phyloP scores from a whole-genome alignment of 1,140 invertebrate species.

The Drosophila tani region DNA sequence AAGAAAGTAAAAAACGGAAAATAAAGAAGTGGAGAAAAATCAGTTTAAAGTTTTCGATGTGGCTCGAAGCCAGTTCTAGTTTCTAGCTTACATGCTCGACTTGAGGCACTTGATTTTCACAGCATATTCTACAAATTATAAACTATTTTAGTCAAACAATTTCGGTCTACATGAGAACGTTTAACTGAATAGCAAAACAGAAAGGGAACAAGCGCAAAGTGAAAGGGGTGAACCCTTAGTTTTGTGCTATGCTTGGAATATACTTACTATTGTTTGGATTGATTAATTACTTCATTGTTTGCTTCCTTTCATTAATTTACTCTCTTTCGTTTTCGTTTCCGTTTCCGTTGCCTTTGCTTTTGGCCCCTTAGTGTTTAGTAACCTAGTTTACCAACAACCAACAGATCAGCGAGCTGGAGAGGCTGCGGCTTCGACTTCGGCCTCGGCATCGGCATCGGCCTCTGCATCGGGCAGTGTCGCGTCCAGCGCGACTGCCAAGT shows the following conservation, averaged over 20 bases:
- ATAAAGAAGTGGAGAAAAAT: no score
- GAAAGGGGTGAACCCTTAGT: no score
- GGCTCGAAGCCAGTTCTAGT: no score
- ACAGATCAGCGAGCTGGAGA: conserved; percentile 71
- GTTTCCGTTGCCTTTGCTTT: conserved; percentile 18
- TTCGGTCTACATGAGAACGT: no score
- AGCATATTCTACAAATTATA: no score
- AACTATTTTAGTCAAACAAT: no score
- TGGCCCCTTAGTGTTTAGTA: conserved; percentile 65
- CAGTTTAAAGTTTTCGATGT: no score
- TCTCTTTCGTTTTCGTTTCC: conserved; percentile 29
- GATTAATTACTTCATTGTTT: conserved; percentile 15
- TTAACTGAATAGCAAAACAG: background rate
- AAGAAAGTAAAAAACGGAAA: no score
- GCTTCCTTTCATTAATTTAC: conserved; percentile 41
- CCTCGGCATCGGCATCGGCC: background rate
- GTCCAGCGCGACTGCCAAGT: conserved; percentile 19
- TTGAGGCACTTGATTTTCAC: no score
- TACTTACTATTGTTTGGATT: background rate
- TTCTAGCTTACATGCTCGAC: no score
- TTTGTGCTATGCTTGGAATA: no score
- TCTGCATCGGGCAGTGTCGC: background rate
- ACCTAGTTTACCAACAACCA: conserved; percentile 76
- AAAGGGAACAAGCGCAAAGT: no score
- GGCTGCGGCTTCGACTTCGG: conserved; percentile 17